Evolutionary conservation across 2,888 invertebrate species (phyloP).

Genomic region (Hymenopus coronatus): DNA sequence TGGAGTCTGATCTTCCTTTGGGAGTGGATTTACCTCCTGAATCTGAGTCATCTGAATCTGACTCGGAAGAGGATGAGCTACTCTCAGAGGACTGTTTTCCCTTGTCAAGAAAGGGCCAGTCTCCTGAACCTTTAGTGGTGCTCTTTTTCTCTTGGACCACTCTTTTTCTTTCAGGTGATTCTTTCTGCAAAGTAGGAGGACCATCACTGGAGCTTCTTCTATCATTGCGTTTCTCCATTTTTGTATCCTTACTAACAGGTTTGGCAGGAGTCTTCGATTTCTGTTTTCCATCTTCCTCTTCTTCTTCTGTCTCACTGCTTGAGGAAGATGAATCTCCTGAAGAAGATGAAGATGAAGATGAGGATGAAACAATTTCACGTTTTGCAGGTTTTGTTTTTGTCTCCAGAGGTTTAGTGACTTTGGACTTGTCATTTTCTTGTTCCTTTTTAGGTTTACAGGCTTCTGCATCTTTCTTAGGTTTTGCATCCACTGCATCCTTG

Average conservation of each 20-base stretch:
- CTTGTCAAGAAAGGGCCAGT: conserved; percentile 79
- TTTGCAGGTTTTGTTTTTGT: conserved; percentile 23
- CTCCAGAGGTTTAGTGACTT: conserved; percentile 17
- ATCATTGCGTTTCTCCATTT: neutral
- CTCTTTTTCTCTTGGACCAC: conserved; percentile 34
- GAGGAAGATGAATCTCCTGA: conserved; percentile 42
- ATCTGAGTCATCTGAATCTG: conserved; percentile 49
- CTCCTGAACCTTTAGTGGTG: conserved; percentile 44
- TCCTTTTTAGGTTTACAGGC: conserved; percentile 44
- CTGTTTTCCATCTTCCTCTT: conserved; percentile 39
- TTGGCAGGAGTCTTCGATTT: conserved; percentile 21
- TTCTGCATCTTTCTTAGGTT: conserved; percentile 42
- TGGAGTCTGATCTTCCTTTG: neutral
- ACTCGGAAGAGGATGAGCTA: conserved; percentile 56
- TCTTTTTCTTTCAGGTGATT: conserved; percentile 16
- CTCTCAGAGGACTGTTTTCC: conserved; percentile 66
- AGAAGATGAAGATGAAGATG: conserved; percentile 51
- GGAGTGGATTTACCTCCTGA: conserved; percentile 43
- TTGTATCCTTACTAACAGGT: conserved; percentile 24
- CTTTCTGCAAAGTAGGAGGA: conserved; percentile 21
- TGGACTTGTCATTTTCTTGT: conserved; percentile 27
- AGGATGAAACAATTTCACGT: conserved; percentile 40
- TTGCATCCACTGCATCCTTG: conserved; percentile 36
- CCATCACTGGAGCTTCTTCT: conserved; percentile 14
- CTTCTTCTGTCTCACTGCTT: conserved; percentile 59